A percentile compares a stretch with the other conserved stretches of the same genome.
These are phyloP conservation scores for Rhaphigaster nebulosa DNA, from an alignment of 2,888 invertebrate species.

Conservation along the genomic window DNA sequence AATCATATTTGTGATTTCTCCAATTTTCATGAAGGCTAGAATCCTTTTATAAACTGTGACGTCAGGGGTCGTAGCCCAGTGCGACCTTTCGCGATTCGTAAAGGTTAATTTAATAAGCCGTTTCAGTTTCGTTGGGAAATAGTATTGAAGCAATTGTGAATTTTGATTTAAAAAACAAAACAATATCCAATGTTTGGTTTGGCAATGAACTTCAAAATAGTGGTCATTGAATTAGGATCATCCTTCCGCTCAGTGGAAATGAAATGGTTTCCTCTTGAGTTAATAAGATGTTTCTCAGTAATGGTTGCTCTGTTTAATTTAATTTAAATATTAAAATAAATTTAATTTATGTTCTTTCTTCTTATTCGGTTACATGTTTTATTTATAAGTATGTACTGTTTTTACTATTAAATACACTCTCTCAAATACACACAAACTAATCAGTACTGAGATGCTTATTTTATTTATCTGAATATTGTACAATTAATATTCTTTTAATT, in stretches of 20 bases:
- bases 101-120: slow-evolving; percentile 12
- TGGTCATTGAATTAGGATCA: neutral
- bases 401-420: too few species aligned
- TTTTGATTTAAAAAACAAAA: neutral
- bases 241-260: neutral
- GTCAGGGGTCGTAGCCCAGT: neutral
- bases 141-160: neutral
- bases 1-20: slow-evolving; percentile 3
- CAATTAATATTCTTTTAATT: too few species aligned
- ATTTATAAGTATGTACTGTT: neutral
- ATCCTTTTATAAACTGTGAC: neutral
- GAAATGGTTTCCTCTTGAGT: neutral
- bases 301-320: neutral
- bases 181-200: neutral
- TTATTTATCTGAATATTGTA: too few species aligned
- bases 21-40: neutral
- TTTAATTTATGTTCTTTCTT: neutral
- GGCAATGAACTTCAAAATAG: neutral
- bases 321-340: too few species aligned
- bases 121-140: neutral
- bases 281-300: neutral
- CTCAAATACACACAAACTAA: too few species aligned
- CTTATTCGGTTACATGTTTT: too few species aligned
- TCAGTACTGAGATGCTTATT: too few species aligned
- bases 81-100: neutral